These are phyloP conservation scores for Temnothorax longispinosus DNA, from an alignment of 1,140 invertebrate species.

Conservation along the genomic window DNA sequence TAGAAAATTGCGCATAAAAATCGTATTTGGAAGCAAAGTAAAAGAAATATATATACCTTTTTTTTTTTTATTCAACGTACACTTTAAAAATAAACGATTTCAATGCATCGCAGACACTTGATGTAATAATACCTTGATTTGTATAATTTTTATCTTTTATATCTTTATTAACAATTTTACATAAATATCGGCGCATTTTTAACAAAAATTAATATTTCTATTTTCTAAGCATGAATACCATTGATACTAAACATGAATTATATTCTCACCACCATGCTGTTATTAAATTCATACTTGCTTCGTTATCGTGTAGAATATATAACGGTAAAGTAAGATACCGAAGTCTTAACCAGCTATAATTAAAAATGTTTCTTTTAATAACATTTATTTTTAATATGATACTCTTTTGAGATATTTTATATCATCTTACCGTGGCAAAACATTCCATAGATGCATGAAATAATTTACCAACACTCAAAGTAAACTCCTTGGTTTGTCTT, in stretches of 20 bases:
- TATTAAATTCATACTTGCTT: background rate
- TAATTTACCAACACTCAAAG: background rate
- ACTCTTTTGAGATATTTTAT: too few relatives aligned
- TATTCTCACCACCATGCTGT: background rate
- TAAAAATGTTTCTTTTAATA: background rate
- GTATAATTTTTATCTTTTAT: background rate
- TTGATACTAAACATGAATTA: too few relatives aligned
- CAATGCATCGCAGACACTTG: too few relatives aligned
- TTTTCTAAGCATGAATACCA: background rate
- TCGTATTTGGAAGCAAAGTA: too few relatives aligned
- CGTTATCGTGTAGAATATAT: background rate
- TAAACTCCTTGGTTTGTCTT: background rate
- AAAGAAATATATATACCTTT: too few relatives aligned
- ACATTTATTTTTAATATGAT: background rate
- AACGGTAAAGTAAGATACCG: conserved; percentile 32
- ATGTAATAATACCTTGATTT: background rate
- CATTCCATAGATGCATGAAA: background rate
- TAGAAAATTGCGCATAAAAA: too few relatives aligned
- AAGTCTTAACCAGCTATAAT: background rate
- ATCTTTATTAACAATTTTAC: background rate
- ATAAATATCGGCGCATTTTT: background rate
- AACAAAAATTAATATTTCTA: background rate
- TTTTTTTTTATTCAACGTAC: too few relatives aligned
- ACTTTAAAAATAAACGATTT: too few relatives aligned
- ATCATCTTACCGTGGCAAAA: background rate